Base-by-base conservation (phyloP, 2,888 invertebrate species). In the Altica lythri region DNA sequence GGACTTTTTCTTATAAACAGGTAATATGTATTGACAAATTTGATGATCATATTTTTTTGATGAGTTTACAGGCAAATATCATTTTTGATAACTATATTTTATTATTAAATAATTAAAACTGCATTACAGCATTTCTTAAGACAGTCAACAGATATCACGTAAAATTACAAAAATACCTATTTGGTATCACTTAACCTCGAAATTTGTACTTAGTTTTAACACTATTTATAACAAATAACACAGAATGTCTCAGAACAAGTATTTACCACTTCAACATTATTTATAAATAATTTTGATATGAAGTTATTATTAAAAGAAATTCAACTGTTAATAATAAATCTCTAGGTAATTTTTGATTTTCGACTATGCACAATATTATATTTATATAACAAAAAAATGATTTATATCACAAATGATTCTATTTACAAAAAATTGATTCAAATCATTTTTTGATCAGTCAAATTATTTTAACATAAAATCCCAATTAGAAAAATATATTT, bases 81-180 rank as follows among this genome's bases (percentile, higher is more conserved):
- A 38, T 17, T 13, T 42, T 42, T 8, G 27, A 42, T 12, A 25
- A 42, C 42, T 14, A 22, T n/a, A 22, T 12, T 42, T 42, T 27
- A 6, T 44, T 29, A 18, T 18, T 18, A 17, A 44, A 44, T 44
- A 44, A 44, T 44, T 30, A n/a, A 38, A 42, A 42, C 42, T 29
- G 42, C 16, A 27, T 27, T 42, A 42, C 42, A 42, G 17, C 35
- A 9, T 18, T 37, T 37, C 16, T 29, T 27, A 9, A 13, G 25
- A 29, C 32, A 32, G 30, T 45, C 45, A 30, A 45, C 32, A 22
- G 22, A 45, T 32, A 45, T 45, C 45, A 45, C 45, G 32, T 32
- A 45, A 45, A n/a, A 45, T 45, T 32, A 45, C 45, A 45, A 45
- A 44, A 45, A 45, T 32, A 45, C 32, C 32, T 45, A 32, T 19